phyloP scores from a whole-genome alignment of 2,797 vertebrate genomes.

The Darevskia nairensis region DNA sequence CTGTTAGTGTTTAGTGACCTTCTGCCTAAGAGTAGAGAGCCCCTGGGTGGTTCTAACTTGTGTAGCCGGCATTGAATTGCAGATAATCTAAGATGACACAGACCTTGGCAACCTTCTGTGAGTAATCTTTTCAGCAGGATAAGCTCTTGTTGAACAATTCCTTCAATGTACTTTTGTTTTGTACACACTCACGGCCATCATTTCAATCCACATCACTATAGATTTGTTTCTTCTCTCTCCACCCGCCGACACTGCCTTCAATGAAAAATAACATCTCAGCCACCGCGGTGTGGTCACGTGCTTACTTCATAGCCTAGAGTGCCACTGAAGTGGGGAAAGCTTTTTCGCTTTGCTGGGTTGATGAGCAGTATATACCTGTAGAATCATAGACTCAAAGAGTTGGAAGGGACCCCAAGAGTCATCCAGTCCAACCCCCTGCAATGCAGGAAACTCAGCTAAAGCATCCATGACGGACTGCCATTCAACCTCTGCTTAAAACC shows the following conservation, averaged over 20 bases:
- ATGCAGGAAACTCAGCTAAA: too few relatives aligned
- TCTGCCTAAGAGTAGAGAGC: slow-evolving; percentile 40
- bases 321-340: slow-evolving; percentile 28
- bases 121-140: slow-evolving; percentile 53
- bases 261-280: slow-evolving; percentile 61
- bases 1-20: slow-evolving; percentile 57
- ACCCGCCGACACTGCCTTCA: slow-evolving; percentile 30
- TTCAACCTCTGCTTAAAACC: too few relatives aligned
- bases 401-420: too few relatives aligned
- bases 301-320: slow-evolving; percentile 59
- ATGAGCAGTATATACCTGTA: too few relatives aligned
- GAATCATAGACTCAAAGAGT: too few relatives aligned
- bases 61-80: slow-evolving; percentile 32
- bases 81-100: slow-evolving; percentile 56
- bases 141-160: slow-evolving; percentile 57
- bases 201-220: slow-evolving; percentile 5
- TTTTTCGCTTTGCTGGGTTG: too few relatives aligned
- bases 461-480: too few relatives aligned
- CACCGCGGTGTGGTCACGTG: slow-evolving; percentile 48
- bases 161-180: slow-evolving; percentile 21
- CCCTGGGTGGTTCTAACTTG: slow-evolving; percentile 40
- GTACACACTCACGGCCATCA: slow-evolving; percentile 12
- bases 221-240: slow-evolving; percentile 43
- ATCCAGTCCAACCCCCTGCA: too few relatives aligned
- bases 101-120: slow-evolving; percentile 38